Evolutionary conservation across 1,140 invertebrate genomes (phyloP).

Genomic region (Micrasema longulum): DNA sequence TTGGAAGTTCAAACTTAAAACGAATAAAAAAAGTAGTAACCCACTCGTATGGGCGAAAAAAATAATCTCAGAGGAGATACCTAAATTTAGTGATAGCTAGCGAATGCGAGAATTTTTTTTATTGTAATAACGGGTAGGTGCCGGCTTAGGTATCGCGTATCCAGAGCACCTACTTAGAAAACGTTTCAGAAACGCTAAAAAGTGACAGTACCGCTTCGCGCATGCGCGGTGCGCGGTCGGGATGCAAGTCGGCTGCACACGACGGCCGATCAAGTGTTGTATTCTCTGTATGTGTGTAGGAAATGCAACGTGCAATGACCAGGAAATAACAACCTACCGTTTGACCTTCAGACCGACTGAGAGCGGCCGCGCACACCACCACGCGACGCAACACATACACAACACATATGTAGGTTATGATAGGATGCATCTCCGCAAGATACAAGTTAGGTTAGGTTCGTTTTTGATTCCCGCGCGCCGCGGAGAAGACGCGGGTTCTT

Average conservation of each 20-base stretch:
- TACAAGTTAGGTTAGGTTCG: slow-evolving; percentile 27
- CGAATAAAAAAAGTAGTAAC: too few species aligned
- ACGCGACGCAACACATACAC: background rate
- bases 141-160: too few species aligned
- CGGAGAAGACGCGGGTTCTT: slow-evolving; percentile 1
- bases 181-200: background rate
- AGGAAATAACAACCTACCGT: slow-evolving; percentile 43
- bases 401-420: too few species aligned
- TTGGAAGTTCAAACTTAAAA: too few species aligned
- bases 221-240: slow-evolving; percentile 14
- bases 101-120: too few species aligned
- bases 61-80: too few species aligned
- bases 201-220: slow-evolving; percentile 1
- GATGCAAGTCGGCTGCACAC: background rate
- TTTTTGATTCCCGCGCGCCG: slow-evolving; percentile 7
- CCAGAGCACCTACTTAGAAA: too few species aligned
- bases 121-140: too few species aligned
- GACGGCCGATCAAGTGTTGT: too few species aligned
- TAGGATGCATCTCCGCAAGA: too few species aligned
- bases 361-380: slow-evolving; percentile 17
- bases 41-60: too few species aligned
- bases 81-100: too few species aligned
- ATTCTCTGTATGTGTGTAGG: slow-evolving; percentile 8
- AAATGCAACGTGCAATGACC: slow-evolving; percentile 46
- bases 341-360: slow-evolving; percentile 47